These are phyloP conservation scores for Proteles cristata DNA, from an alignment of 2,113 vertebrate species.

Conservation along the genomic window DNA sequence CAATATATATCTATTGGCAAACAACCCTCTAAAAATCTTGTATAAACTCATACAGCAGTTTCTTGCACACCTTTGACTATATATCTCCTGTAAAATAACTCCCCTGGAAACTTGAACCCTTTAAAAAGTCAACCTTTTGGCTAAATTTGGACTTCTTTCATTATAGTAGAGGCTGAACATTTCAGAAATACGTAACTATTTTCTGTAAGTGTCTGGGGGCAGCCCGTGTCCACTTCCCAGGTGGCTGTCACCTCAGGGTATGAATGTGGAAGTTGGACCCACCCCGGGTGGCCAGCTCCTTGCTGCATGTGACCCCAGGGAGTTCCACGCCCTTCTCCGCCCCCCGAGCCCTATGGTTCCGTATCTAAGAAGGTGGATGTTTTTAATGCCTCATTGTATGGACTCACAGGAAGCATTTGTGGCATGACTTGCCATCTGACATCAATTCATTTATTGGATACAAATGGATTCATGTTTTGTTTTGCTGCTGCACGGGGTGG, in stretches of 20 bases:
- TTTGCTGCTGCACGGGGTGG: accelerated
- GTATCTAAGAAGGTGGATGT: no score
- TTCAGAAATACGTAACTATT: accelerated
- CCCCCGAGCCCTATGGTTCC: accelerated
- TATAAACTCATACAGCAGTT: accelerated
- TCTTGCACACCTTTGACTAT: neutral
- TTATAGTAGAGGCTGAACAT: neutral
- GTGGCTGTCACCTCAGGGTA: neutral
- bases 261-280: no score
- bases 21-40: neutral
- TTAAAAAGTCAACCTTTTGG: neutral
- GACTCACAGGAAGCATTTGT: neutral
- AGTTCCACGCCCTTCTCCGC: accelerated
- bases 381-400: neutral
- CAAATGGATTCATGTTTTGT: no score
- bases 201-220: no score
- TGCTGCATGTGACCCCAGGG: accelerated
- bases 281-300: neutral
- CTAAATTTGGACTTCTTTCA: neutral
- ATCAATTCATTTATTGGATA: neutral
- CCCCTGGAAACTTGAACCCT: neutral
- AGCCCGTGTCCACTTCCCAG: no score
- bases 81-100: neutral
- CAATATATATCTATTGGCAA: neutral
- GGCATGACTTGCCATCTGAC: neutral